Conservation (phyloP, 2,888 invertebrate species). For the Acleris laterana region DNA sequence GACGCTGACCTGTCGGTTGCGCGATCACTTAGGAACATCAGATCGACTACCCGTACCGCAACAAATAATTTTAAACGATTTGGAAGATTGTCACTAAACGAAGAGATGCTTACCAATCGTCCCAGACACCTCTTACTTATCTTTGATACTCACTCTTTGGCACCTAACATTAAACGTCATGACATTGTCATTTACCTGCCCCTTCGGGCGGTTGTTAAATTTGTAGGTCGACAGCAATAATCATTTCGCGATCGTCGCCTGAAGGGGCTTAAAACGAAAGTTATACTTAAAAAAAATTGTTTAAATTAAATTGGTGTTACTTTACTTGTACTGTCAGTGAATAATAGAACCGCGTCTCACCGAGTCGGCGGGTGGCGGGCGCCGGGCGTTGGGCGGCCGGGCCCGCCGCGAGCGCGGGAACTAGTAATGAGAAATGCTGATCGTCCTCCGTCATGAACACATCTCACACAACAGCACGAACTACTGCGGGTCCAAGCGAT, state of each 20-base stretch:
- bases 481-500: conserved; percentile 75
- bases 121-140: conserved; percentile 67
- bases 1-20: conserved; percentile 69
- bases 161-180: conserved; percentile 75
- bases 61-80: conserved; percentile 73
- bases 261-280: conserved; percentile 40
- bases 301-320: conserved; percentile 50
- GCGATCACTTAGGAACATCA: conserved; percentile 77
- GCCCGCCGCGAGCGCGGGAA: conserved; percentile 49
- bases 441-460: conserved; percentile 77
- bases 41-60: conserved; percentile 82
- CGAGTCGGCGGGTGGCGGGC: conserved; percentile 28
- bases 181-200: conserved; percentile 60
- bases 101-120: conserved; percentile 71
- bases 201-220: conserved; percentile 55
- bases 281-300: conserved; percentile 38
- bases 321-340: conserved; percentile 61
- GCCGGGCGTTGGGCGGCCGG: background rate
- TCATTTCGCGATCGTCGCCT: conserved; percentile 42
- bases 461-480: conserved; percentile 79
- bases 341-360: conserved; percentile 50
- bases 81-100: conserved; percentile 74
- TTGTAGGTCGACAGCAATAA: conserved; percentile 57
- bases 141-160: conserved; percentile 84
- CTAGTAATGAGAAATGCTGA: conserved; percentile 68